Evolutionary conservation across 2,888 invertebrate species (phyloP).

Genomic region (Chaitophorus viminalis): DNA sequence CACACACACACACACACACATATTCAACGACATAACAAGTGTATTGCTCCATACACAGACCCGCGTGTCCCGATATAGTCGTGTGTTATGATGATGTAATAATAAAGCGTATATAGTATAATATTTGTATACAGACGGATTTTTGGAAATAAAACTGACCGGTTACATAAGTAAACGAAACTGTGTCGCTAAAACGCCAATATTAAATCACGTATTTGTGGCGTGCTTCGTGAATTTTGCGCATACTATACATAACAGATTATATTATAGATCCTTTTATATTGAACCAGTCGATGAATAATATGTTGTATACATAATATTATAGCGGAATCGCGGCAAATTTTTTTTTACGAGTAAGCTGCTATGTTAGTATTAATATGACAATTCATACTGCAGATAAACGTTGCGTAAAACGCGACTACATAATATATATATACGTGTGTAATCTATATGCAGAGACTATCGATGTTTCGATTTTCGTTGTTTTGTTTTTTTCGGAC

Average conservation of each 20-base stretch:
- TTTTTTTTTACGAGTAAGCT: neutral
- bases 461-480: neutral
- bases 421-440: neutral
- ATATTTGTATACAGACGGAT: neutral
- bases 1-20: neutral
- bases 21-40: neutral
- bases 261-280: neutral
- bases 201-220: neutral
- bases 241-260: neutral
- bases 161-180: slow-evolving; percentile 22
- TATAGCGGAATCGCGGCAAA: neutral
- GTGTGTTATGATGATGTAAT: slow-evolving; percentile 19
- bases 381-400: neutral
- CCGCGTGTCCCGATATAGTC: neutral
- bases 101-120: neutral
- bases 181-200: neutral
- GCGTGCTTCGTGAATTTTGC: too few relatives aligned
- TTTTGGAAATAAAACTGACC: slow-evolving; percentile 9
- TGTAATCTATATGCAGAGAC: neutral
- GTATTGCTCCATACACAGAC: neutral
- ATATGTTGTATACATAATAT: too few relatives aligned
- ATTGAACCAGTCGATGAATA: too few relatives aligned
- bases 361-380: neutral
- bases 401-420: neutral
- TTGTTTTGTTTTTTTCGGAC: neutral